Evolutionary conservation across 2,797 vertebrate genomes (phyloP), one percentile per base, ranked within the genome.

Genomic region (Yasuhikotakia modesta): DNA sequence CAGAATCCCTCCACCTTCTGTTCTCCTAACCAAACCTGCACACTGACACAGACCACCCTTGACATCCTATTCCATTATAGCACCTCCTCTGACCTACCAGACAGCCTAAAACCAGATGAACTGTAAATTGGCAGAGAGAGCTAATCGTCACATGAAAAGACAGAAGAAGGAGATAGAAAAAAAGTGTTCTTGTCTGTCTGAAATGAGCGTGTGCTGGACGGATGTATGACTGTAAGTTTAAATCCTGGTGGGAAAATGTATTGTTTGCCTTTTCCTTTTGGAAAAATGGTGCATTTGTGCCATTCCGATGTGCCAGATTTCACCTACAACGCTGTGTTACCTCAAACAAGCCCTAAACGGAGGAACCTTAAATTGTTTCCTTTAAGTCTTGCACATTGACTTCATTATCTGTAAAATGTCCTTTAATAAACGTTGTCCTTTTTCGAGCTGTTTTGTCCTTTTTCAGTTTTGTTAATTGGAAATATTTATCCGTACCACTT

Each of bases 51-150:
- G 87, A 87, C 90, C 85, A 85, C 87, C 79, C 87, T 89, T 89
- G 91, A 93, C 91, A 91, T 90, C 90, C 87, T 90, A 91, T 92
- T 93, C 88, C 89, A 91, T 92, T 91, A 90, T 88, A 70, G 71
- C 84, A 57, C 48, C 83, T 60, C 85, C 79, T 78, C 83, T 87
- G 86, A 89, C 81, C 85, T 57, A 10, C 55, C 39, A 82, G 81
- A 65, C 85, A 84, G 52, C 60, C 90, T 50, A 90, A 91, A 84
- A 82, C 87, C 81, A 89, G 88, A 91, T 92, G 89, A 92, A 90
- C 88, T 91, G 90, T 92, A 89, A 92, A 91, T 92, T 92, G 91
- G 89, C 87, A 87, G 79, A 86, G 82, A 81, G 88, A 89, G 87
- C 89, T 91, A 92, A 92, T 90, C 85, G 86, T 79, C 85, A 85